phyloP scores from a whole-genome alignment of 2,113 vertebrate genomes.

The Anoura caudifer region DNA sequence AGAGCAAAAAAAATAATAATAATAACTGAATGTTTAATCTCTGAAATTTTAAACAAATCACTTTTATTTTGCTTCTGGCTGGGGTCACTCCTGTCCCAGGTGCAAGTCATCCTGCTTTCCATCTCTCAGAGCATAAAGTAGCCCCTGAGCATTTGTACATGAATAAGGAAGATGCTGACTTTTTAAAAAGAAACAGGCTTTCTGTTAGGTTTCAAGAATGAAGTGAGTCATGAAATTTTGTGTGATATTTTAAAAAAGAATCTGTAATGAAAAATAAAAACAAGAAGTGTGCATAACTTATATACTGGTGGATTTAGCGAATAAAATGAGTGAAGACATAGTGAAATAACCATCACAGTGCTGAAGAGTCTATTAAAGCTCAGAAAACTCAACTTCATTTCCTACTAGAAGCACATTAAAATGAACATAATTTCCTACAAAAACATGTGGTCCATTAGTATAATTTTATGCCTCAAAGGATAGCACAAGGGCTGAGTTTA shows the following conservation, averaged over 20 bases:
- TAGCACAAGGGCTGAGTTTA: not conserved
- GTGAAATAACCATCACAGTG: not conserved
- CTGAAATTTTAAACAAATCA: not conserved
- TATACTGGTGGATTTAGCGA: not conserved
- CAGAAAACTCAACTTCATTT: not conserved
- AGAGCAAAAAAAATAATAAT: not conserved
- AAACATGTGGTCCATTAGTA: not conserved
- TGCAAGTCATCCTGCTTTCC: not conserved
- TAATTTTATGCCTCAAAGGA: not conserved
- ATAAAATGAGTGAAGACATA: not conserved
- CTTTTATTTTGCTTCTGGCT: not conserved
- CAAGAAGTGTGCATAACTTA: not conserved
- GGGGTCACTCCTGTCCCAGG: not conserved
- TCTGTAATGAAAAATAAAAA: not conserved
- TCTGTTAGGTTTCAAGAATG: not conserved
- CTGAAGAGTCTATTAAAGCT: not conserved
- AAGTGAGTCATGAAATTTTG: not conserved
- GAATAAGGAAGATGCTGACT: not conserved
- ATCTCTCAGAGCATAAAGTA: not conserved
- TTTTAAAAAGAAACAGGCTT: not conserved
- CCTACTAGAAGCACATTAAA: not conserved
- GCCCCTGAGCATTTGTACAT: not conserved
- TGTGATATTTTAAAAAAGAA: not conserved
- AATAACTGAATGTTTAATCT: not conserved
- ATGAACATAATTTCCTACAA: not conserved